Base-by-base conservation (phyloP, 2,888 invertebrate genomes). In the Gymnosoma rotundatum region DNA sequence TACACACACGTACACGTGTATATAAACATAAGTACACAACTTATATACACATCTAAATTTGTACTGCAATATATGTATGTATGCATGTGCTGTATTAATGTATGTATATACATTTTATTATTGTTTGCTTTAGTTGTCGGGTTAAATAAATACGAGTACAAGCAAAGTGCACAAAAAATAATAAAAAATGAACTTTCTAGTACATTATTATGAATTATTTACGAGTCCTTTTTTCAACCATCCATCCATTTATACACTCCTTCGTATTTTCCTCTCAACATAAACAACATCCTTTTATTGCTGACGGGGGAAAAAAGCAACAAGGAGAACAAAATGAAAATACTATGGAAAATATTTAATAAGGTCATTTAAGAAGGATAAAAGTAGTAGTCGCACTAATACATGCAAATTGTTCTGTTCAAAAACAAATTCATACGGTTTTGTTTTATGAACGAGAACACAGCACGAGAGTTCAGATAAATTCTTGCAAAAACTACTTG, bases 181-280 rank as follows among this genome's bases (percentile, higher is more conserved):
- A 14, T 3, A 52, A 64, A 60, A 72, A 32, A 66, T 25, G 67
- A 72, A 60, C 21, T 78, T 78, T 78, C 54, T 58, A 67, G 56
- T 38, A 72, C 52, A 79, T 73, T 80, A 83, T 80, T 80, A 83
- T 80, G 76, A 83, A 83, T 83, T 73, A 78, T 83, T 83, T 73
- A 83, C 63, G 48, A 52, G 50, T 50, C 61, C 45, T 36, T 78
- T 58, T 67, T 52, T 18, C 42, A 42, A 3, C 4, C 18, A 9
- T 52, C 8, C 21, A 0, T n/a, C 25, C 8, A 3, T 64, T 50
- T 36, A 70, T 36, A 48, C 48, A 58, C 8, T 58, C 6, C 58
- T 60, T 36, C 58, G 18, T 56, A 6, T 25, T 25, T n/a, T 38
- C 9, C 21, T 63, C 36, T 63, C 16, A 2, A 42, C 2, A 20